Base-by-base conservation (phyloP, 2,113 vertebrate species). In the Cnemophilus loriae region DNA sequence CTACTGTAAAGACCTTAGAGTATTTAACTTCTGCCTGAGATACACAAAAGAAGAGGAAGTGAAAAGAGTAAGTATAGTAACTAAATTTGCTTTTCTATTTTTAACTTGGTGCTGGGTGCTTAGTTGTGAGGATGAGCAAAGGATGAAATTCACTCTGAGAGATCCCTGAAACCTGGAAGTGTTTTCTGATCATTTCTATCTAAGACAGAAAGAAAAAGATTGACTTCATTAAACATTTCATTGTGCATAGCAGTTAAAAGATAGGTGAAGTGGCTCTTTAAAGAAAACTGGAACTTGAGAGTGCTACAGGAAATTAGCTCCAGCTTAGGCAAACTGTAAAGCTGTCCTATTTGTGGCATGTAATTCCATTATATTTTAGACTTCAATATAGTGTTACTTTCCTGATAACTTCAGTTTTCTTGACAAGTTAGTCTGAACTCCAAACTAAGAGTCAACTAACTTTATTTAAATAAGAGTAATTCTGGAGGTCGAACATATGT, bases 21-120 rank as follows among this genome's bases (percentile, higher is more conserved):
- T 99, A 39, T 99, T 99, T 97, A 96, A 98, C 74, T 99, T 99
- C 94, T 98, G 98, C 63, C 94, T 99, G 95, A 97, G 98, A 90
- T 99, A 97, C 93, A 98, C 98, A 61, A 99, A 99, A 94, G 98
- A 99, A 96, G 98, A 99, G 95, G 98, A 99, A 96, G 98, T 99
- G 79, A 99, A 98, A 98, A 98, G 98, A 98, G 99, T 99, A 98
- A 94, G 91, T 96, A 56, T 94, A 95, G 70, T 78, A 49, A 77
- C 53, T 65, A 90, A 10, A 83, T 80, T 91, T 87, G 69, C 80
- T 60, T 95, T 92, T 90, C 49, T 52, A 28, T 57, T n/a, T 93
- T 76, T 56, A 70, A 75, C 35, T 35, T 73, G 20, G 2, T 42
- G 17, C 70, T 91, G 32, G 16, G 11, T 63, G 2, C 52, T 86